These are phyloP conservation scores for Luffia ferchaultella DNA, from an alignment of 2,888 invertebrate genomes.

Conservation along the genomic window DNA sequence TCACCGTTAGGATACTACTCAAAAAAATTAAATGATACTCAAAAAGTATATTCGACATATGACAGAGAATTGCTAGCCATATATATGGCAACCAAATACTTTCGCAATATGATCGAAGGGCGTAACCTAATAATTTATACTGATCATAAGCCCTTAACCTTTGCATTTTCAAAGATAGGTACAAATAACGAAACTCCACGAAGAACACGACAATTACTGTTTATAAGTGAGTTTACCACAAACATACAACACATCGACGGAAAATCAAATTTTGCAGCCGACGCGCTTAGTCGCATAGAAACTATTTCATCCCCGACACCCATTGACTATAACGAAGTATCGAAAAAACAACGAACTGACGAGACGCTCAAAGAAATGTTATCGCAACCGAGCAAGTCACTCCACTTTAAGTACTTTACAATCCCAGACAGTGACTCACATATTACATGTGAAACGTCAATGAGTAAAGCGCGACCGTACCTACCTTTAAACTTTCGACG, in stretches of 20 bases:
- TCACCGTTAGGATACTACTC: slow-evolving; percentile 29
- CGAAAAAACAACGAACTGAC: slow-evolving; percentile 1
- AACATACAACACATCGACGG: slow-evolving; percentile 9
- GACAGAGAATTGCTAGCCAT: slow-evolving; percentile 16
- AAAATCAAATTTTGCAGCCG: slow-evolving; percentile 3
- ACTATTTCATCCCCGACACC: neutral
- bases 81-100: slow-evolving; percentile 14
- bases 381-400: neutral
- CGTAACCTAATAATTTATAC: slow-evolving; percentile 12
- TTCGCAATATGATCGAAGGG: slow-evolving; percentile 16
- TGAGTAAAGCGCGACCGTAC: slow-evolving; percentile 13
- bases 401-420: slow-evolving; percentile 7
- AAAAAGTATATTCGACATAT: slow-evolving; percentile 23
- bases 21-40: slow-evolving; percentile 20
- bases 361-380: slow-evolving; percentile 2
- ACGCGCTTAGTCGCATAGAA: slow-evolving; percentile 5
- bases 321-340: slow-evolving; percentile 2
- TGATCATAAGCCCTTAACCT: slow-evolving; percentile 17
- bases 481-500: slow-evolving; percentile 13
- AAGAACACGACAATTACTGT: slow-evolving; percentile 12
- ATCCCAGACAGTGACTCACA: slow-evolving; percentile 4
- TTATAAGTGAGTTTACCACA: slow-evolving; percentile 13
- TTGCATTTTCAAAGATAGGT: slow-evolving; percentile 10
- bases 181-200: slow-evolving; percentile 10
- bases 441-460: slow-evolving; percentile 15